phyloP scores from a whole-genome alignment of 2,888 invertebrate genomes.

The Cactoblastis cactorum region DNA sequence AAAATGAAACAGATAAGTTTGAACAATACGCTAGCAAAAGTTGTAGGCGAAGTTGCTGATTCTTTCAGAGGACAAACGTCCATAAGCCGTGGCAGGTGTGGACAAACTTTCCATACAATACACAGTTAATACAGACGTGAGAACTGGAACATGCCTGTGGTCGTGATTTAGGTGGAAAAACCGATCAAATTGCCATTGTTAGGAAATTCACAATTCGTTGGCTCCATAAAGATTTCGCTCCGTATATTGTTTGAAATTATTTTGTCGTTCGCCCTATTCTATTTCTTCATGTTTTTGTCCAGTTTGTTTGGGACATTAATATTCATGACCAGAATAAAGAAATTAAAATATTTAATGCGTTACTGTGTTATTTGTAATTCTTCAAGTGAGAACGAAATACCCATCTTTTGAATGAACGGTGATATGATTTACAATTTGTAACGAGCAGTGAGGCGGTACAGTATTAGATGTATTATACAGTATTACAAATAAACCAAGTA shows the following conservation, averaged over 20 bases:
- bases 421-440: too few relatives aligned
- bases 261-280: constrained; percentile 2
- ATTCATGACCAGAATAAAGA: too few relatives aligned
- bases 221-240: constrained; percentile 4
- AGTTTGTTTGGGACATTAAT: too few relatives aligned
- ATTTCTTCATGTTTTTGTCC: background rate
- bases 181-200: constrained; percentile 11
- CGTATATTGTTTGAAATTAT: constrained; percentile 20
- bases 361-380: too few relatives aligned
- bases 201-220: constrained; percentile 8
- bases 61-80: constrained; percentile 42
- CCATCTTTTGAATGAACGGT: too few relatives aligned
- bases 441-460: too few relatives aligned
- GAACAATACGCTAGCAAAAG: constrained; percentile 48
- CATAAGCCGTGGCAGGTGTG: constrained; percentile 60
- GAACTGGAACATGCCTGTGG: constrained; percentile 34
- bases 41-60: constrained; percentile 44
- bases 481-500: too few relatives aligned
- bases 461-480: too few relatives aligned
- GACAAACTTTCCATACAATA: constrained; percentile 47
- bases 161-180: constrained; percentile 6
- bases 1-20: constrained; percentile 34
- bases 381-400: too few relatives aligned
- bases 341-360: too few relatives aligned
- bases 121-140: constrained; percentile 44